Evolutionary conservation across 2,113 vertebrate species (phyloP).

Genomic region (Etheostoma cragini): DNA sequence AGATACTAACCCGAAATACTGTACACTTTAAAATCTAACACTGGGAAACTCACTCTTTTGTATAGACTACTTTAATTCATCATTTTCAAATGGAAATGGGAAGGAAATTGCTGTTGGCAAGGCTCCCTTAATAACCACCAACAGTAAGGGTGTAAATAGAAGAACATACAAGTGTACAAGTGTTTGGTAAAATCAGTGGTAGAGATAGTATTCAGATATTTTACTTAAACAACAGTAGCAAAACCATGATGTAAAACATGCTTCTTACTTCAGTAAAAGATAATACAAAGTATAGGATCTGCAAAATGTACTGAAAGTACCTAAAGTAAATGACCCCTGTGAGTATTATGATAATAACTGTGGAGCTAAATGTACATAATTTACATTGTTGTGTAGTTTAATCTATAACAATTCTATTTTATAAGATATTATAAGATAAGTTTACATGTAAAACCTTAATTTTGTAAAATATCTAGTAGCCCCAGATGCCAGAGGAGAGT

Average conservation of each 20-base stretch:
- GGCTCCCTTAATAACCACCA: not conserved
- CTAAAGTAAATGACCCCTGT: not conserved
- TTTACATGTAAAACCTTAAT: slow-evolving; percentile 7
- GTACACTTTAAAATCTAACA: not conserved
- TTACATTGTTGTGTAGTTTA: not conserved
- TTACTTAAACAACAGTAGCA: not conserved
- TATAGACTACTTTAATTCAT: too few species aligned
- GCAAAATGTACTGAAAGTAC: not conserved
- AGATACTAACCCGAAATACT: not conserved
- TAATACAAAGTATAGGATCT: not conserved
- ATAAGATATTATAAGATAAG: not conserved
- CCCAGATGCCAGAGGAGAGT: not conserved
- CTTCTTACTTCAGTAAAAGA: not conserved
- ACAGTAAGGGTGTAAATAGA: not conserved
- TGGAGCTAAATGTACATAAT: not conserved
- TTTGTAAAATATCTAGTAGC: not conserved
- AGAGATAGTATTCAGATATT: not conserved
- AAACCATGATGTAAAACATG: not conserved
- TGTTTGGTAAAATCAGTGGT: not conserved
- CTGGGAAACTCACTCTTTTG: too few species aligned
- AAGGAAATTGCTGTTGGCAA: not conserved
- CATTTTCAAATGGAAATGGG: not conserved
- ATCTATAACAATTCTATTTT: not conserved
- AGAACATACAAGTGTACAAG: not conserved
- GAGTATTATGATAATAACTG: not conserved